Evolutionary conservation across 2,113 vertebrate genomes (phyloP), one percentile per base, ranked within the genome.

Genomic region (Varanus salvator): DNA sequence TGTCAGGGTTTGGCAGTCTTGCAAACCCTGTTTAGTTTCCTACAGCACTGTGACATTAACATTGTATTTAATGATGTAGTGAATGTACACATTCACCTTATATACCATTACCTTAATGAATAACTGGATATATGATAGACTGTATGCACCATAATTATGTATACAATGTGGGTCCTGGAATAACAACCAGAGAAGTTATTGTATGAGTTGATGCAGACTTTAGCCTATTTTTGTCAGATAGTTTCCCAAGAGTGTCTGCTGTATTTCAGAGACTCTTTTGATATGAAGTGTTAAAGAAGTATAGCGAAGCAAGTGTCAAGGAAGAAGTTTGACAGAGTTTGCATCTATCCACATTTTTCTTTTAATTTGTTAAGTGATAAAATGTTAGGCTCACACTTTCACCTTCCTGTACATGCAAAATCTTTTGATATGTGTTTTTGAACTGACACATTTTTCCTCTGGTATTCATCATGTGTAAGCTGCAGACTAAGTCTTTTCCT

Each of bases 121-220:
- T 94, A 94, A 95, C 94, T 93, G 90, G 94, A 94, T 94, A 96
- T 95, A 83, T 94, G 95, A 96, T 95, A 94, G 94, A 93, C 83
- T 94, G 86, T 92, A 83, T 92, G 91, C 84, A 94, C 92, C 93
- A 95, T 91, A 93, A 90, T 90, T 93, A 93, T 86, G 76, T 90
- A 92, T 92, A 93, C 94, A 93, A 89, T 90, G 92, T 93, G 86
- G 92, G 91, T 94, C 93, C 72, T 94, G 89, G 90, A 77, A 89
- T 87, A 90, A 92, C 92, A 91, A 94, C 93, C 90, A 95, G 94
- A 94, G 91, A 95, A 96, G 90, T 50, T 84, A 85, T 96, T 95
- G 93, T 95, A 88, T 86, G 92, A 72, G 54, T 81, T 66, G 89
- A 88, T 91, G 90, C 87, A 93, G 85, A 38, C 87, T 93, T 93